A percentile compares a stretch with the other conserved stretches of the same genome.
phyloP scores from a whole-genome alignment of 2,113 vertebrate species.

The Dolichallabes microphthalmus region DNA sequence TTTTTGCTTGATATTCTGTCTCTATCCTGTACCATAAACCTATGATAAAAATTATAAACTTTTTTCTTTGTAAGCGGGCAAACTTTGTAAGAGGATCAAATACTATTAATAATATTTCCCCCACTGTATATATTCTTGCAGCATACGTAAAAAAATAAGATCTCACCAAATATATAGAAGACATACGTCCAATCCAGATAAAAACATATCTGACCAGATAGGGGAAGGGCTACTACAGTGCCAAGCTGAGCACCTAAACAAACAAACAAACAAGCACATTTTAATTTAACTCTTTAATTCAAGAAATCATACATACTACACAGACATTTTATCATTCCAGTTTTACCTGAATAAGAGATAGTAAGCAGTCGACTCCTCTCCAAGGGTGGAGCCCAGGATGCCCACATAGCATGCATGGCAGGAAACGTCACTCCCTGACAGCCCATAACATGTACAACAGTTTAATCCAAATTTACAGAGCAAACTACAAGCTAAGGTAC shows the following conservation, averaged over 20 bases:
- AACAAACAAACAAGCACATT: not conserved
- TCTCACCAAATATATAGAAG: constrained; percentile 95
- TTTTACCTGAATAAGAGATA: constrained; percentile 90
- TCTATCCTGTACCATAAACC: too few species aligned
- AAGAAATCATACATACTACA: not conserved
- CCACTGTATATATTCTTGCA: too few species aligned
- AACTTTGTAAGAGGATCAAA: too few species aligned
- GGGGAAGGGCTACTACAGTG: constrained; percentile 88
- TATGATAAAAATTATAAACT: too few species aligned
- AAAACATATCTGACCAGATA: constrained; percentile 92
- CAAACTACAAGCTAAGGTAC: not conserved
- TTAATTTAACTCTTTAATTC: not conserved
- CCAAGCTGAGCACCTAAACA: constrained; percentile 89
- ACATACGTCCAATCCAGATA: constrained; percentile 93
- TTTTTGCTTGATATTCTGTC: too few species aligned
- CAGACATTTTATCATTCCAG: not conserved
- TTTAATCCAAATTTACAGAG: not conserved
- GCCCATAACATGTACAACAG: constrained; percentile 46
- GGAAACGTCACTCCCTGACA: constrained; percentile 92
- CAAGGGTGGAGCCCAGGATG: constrained; percentile 91
- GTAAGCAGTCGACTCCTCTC: constrained; percentile 94
- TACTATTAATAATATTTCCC: too few species aligned
- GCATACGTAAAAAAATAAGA: not conserved
- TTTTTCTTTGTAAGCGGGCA: too few species aligned
- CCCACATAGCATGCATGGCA: constrained; percentile 98